phyloP scores from a whole-genome alignment of 2,797 vertebrate species.

The Cynopterus sphinx region DNA sequence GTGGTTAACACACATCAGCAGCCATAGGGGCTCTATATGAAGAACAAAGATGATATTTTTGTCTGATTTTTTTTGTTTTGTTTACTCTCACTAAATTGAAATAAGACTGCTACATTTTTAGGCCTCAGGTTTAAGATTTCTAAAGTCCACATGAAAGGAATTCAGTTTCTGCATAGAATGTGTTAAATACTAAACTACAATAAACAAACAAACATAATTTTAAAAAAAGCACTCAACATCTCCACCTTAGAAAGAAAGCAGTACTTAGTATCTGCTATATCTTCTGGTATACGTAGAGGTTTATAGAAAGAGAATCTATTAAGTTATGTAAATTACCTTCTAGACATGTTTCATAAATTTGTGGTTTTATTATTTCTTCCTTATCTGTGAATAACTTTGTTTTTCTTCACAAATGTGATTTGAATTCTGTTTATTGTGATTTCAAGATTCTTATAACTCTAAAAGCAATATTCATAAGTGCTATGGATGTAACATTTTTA shows the following conservation, averaged over 20 bases:
- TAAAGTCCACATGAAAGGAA: constrained; percentile 26
- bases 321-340: not conserved
- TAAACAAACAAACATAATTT: not conserved
- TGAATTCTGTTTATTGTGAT: not conserved
- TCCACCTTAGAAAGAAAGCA: not conserved
- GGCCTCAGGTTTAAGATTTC: not conserved
- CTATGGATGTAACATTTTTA: not conserved
- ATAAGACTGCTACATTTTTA: not conserved
- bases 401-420: constrained; percentile 6
- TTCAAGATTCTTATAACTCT: not conserved
- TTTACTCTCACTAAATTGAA: constrained; percentile 43
- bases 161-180: constrained; percentile 1
- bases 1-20: not conserved
- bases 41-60: not conserved
- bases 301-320: not conserved
- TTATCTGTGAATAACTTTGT: not conserved
- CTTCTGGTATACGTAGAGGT: not conserved
- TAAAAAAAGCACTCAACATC: not conserved
- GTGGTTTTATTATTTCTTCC: constrained; percentile 1
- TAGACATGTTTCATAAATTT: not conserved
- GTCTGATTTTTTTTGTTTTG: not conserved
- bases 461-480: not conserved
- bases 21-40: not conserved
- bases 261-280: not conserved
- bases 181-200: constrained; percentile 16